A percentile compares a stretch with the other conserved stretches of the same genome.
These are phyloP conservation scores for Alloplasta piceator DNA, from an alignment of 2,888 invertebrate species.

Conservation along the genomic window DNA sequence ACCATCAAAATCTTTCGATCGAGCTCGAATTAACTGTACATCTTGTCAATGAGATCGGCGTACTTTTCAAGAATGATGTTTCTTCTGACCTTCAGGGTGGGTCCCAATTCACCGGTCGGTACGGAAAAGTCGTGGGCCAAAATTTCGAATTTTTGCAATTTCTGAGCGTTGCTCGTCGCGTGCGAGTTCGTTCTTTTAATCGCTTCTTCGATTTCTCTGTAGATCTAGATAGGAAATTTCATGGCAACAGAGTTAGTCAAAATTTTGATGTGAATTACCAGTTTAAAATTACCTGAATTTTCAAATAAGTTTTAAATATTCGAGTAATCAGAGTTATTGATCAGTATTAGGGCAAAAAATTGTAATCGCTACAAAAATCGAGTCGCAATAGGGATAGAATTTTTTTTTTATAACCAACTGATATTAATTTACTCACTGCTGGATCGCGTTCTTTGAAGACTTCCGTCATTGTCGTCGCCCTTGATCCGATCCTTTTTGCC, in stretches of 20 bases:
- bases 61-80: conserved; percentile 91
- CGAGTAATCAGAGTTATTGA: no score
- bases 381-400: no score
- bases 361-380: no score
- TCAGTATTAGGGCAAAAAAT: no score
- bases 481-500: conserved; percentile 89
- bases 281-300: not conserved
- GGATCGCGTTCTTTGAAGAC: conserved; percentile 87
- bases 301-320: no score
- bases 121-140: conserved; percentile 94
- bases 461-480: conserved; percentile 90
- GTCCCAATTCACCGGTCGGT: conserved; percentile 95
- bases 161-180: conserved; percentile 94
- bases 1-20: no score
- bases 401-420: not conserved
- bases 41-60: conserved; percentile 90
- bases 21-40: conserved; percentile 86
- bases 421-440: conserved; percentile 80
- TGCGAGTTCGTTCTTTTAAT: conserved; percentile 90
- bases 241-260: not conserved
- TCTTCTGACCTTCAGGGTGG: conserved; percentile 94
- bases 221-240: conserved; percentile 83
- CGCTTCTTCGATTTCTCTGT: conserved; percentile 91
- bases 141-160: conserved; percentile 93
- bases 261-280: no score